Evolutionary conservation across 92 coral and sea anemone species (phyloP), one percentile per base, ranked within the genome.

Genomic region (Actinernus sp.): DNA sequence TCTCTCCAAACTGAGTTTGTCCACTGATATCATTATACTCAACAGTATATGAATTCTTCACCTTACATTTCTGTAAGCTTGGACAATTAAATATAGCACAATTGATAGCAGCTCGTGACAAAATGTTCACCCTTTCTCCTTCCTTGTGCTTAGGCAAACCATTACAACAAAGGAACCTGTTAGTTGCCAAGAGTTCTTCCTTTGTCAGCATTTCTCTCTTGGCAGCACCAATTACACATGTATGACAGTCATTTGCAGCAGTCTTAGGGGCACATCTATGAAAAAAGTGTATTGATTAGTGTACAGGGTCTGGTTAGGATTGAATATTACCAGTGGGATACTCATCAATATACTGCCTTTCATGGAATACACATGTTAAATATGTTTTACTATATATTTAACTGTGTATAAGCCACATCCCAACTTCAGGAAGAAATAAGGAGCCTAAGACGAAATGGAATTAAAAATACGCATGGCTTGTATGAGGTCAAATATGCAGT

Each of bases 141-240:
- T 6, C 50, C 1, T 49, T 62, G 54, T 51, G 38, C 25, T 37
- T 9, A 51, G 25, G 21, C 74, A 66, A 51, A 2, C 74, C 62
- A 51, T 62, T 66, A 13, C 74, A 66, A 62, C 25, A 24, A 4
- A 66, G 74, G 40, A 66, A 66, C 62, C 74, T 51, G 52, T 66
- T 66, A 3, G 54, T 62, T 66, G 62, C 74, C 19, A 34, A 0
- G 61, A 66, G 7, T 20, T 66, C 74, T 66, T 40, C 50, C 25
- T 19, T 53, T 34, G 12, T 4, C 54, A 66, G 16, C 19, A 2
- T 9, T 66, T 51, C 74, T 36, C 39, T 66, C 24, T 51, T 66
- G 39, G 62, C 18, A 51, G 54, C 62, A 36, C 74, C 62, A 4
- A 66, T 60, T n/a, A 66, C 74, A 66, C 36, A 66, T 66, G 74